Conservation (phyloP, 2,113 vertebrate species). For the Nerophis ophidion region DNA sequence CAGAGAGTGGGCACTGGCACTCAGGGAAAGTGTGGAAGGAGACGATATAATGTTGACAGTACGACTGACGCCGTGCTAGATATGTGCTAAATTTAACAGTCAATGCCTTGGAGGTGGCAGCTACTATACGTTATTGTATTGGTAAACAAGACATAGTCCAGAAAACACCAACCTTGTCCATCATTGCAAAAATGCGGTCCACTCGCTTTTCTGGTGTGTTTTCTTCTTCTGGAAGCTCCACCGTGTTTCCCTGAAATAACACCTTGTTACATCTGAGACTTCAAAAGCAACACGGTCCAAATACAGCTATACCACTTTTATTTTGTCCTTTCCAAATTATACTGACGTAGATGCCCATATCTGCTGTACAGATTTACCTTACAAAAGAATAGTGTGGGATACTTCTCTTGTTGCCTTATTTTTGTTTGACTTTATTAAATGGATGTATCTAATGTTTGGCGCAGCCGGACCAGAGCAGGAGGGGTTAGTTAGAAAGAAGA, state of each 20-base stretch:
- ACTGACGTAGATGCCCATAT: no score
- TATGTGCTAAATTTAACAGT: conserved; percentile 40
- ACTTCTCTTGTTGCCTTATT: no score
- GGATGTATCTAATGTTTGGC: no score
- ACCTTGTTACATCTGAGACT: conserved; percentile 13
- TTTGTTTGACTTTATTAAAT: no score
- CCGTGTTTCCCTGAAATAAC: conserved; percentile 85
- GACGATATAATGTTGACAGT: conserved; percentile 39
- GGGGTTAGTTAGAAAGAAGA: no score
- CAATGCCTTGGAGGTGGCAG: conserved; percentile 26
- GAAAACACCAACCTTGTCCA: conserved; percentile 85
- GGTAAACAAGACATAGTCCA: conserved; percentile 11
- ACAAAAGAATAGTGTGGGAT: no score
- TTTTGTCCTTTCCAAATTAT: no score
- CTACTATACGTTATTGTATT: conserved; percentile 17
- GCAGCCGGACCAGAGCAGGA: no score
- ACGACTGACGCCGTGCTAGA: conserved; percentile 44
- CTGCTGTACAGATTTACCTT: no score
- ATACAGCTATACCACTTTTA: no score
- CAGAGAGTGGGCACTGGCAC: conserved; percentile 25
- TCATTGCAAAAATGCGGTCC: conserved; percentile 97
- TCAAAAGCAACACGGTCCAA: neutral
- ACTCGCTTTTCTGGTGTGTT: conserved; percentile 96
- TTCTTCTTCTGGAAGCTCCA: conserved; percentile 95
- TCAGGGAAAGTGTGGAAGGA: conserved; percentile 13